A percentile compares a stretch with the other conserved stretches of the same genome.
These are phyloP conservation scores for Acridotheres tristis DNA, from an alignment of 2,797 vertebrate genomes.

Conservation along the genomic window DNA sequence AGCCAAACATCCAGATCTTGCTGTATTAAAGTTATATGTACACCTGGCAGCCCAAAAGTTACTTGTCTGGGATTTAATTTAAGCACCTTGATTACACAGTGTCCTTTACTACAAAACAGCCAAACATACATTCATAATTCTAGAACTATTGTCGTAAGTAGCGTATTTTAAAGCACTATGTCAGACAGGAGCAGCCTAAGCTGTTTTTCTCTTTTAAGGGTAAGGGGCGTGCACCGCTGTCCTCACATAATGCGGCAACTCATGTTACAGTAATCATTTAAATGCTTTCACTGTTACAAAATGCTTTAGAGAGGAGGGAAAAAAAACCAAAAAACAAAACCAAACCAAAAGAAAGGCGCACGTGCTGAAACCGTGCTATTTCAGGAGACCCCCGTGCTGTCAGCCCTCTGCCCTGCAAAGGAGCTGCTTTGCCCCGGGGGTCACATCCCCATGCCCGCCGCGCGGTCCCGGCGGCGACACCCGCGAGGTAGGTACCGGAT, in stretches of 20 bases:
- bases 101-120: constrained; percentile 75
- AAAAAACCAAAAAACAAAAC: too few relatives aligned
- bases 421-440: not conserved
- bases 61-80: constrained; percentile 68
- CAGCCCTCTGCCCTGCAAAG: constrained; percentile 49
- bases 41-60: constrained; percentile 68
- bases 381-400: constrained; percentile 49
- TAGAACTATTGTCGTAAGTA: constrained; percentile 66
- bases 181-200: constrained; percentile 39
- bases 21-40: constrained; percentile 70
- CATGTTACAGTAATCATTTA: constrained; percentile 63
- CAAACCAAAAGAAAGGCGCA: constrained; percentile 35
- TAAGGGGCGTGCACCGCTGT: not conserved
- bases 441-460: not conserved
- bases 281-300: constrained; percentile 76
- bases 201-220: constrained; percentile 40
- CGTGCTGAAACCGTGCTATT: constrained; percentile 54
- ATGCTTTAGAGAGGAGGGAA: not conserved
- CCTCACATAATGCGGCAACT: constrained; percentile 44
- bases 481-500: constrained; percentile 16
- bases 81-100: constrained; percentile 78
- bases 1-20: constrained; percentile 66
- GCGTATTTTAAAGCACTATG: constrained; percentile 68
- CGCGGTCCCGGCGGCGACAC: not conserved
- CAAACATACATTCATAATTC: constrained; percentile 74